Conservation (phyloP, 1,140 invertebrate species). For the Orussus abietinus region DNA sequence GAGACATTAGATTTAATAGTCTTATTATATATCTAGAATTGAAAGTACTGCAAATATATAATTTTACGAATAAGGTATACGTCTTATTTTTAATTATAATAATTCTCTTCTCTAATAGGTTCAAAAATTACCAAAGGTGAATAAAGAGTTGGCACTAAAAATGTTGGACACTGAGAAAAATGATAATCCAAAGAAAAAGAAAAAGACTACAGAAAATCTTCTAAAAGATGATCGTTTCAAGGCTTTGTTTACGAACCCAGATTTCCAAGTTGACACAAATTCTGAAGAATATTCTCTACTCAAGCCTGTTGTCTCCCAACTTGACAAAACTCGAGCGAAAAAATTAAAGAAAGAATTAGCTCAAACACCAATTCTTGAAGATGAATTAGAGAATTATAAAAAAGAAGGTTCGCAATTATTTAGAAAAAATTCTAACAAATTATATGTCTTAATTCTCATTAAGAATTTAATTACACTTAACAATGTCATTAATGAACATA, state of each 20-base stretch:
- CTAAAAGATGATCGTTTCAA: constrained; percentile 87
- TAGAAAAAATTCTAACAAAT: no score
- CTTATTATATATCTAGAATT: constrained; percentile 7
- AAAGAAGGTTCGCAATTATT: no score
- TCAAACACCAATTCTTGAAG: constrained; percentile 30
- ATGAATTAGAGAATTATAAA: constrained; percentile 30
- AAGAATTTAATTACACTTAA: no score
- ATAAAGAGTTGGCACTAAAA: constrained; percentile 82
- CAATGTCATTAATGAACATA: no score
- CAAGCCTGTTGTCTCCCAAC: constrained; percentile 84
- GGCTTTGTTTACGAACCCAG: constrained; percentile 85
- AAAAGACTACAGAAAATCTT: constrained; percentile 61
- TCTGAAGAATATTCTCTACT: constrained; percentile 81
- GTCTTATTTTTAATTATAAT: constrained; percentile 4
- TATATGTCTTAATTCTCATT: no score
- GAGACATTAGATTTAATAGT: constrained; percentile 4
- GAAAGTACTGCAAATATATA: neutral
- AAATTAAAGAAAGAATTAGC: constrained; percentile 49
- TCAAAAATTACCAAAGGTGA: constrained; percentile 71
- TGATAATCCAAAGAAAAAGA: constrained; percentile 56
- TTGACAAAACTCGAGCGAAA: constrained; percentile 67
- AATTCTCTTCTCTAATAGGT: constrained; percentile 39
- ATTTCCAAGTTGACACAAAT: constrained; percentile 88
- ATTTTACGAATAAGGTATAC: neutral
- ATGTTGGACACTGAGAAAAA: constrained; percentile 65